Conservation (phyloP, 2,888 invertebrate species). For the Escarpia spicata region DNA sequence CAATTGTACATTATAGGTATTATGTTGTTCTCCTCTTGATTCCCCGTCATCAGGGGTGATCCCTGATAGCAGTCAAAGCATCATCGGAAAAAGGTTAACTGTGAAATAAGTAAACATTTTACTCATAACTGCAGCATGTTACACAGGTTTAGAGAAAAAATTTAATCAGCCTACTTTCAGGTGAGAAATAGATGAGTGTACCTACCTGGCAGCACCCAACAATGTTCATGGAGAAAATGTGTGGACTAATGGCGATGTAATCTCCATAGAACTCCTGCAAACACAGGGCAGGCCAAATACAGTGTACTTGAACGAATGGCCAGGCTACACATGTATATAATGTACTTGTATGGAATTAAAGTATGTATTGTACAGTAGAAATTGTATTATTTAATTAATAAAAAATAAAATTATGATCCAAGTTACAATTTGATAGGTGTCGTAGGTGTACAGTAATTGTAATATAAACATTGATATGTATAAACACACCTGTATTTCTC, state of each 20-base stretch:
- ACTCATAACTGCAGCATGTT: no score
- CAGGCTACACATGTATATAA: background rate
- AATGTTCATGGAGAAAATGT: conserved; percentile 78
- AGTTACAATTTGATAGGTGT: background rate
- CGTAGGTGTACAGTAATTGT: no score
- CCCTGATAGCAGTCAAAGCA: conserved; percentile 36
- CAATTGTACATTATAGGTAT: no score
- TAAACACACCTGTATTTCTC: conserved; percentile 76
- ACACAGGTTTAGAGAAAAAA: no score
- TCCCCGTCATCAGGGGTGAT: background rate
- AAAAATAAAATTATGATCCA: background rate
- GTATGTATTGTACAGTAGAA: no score
- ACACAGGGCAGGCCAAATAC: conserved; percentile 24
- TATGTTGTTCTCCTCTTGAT: no score
- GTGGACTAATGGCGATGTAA: conserved; percentile 90
- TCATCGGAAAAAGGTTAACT: no score
- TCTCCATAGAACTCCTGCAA: conserved; percentile 94
- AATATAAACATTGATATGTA: background rate
- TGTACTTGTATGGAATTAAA: no score
- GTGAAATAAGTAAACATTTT: no score
- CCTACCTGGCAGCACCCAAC: conserved; percentile 63
- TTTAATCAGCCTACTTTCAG: background rate
- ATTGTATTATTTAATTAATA: no score
- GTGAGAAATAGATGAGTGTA: conserved; percentile 14
- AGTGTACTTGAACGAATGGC: no score